Evolutionary conservation across 2,888 invertebrate species (phyloP).

Genomic region (Eilema caniola): DNA sequence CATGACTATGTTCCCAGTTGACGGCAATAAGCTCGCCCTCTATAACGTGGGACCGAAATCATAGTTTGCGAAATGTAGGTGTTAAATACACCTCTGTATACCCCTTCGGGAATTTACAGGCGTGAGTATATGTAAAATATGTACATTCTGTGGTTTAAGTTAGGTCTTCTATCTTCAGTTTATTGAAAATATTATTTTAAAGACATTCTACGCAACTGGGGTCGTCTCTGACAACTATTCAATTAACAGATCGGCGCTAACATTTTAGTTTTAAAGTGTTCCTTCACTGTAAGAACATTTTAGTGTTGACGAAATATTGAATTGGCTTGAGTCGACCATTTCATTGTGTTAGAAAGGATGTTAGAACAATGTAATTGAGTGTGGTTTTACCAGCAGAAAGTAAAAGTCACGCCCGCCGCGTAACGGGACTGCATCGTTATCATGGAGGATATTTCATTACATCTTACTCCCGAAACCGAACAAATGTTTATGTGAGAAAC

Average conservation of each 20-base stretch:
- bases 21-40: too few relatives aligned
- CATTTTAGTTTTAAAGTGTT: not conserved
- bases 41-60: too few relatives aligned
- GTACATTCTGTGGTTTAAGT: too few relatives aligned
- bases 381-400: slow-evolving; percentile 3
- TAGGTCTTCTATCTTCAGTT: not conserved
- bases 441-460: not conserved
- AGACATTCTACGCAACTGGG: not conserved
- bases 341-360: not conserved
- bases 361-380: not conserved
- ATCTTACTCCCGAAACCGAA: not conserved
- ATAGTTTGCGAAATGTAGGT: too few relatives aligned
- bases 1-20: too few relatives aligned
- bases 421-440: not conserved
- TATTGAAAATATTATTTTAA: not conserved
- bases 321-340: not conserved
- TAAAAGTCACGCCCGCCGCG: not conserved
- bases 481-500: too few relatives aligned
- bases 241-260: not conserved
- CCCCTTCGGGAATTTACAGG: too few relatives aligned
- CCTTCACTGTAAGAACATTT: not conserved
- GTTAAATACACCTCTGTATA: too few relatives aligned
- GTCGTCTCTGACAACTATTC: not conserved
- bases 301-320: not conserved
- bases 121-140: too few relatives aligned